phyloP scores from a whole-genome alignment of 2,888 invertebrate genomes.

The Didymodactylos carnosus region DNA sequence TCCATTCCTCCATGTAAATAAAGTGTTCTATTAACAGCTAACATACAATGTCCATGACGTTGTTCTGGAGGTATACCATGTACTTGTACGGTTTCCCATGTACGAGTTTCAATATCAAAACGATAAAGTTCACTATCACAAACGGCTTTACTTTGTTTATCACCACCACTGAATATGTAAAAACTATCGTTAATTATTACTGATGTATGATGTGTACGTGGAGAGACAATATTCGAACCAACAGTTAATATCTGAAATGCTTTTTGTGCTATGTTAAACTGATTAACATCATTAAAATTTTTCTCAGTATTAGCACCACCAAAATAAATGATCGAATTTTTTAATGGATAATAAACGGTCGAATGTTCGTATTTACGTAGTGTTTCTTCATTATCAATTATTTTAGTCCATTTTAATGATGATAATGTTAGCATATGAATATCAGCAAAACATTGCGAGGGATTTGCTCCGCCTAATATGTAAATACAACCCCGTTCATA shows the following conservation, averaged over 20 bases:
- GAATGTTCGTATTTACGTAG: constrained; percentile 27
- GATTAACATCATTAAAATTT: constrained; percentile 29
- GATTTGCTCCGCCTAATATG: constrained; percentile 34
- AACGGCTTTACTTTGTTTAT: constrained; percentile 27
- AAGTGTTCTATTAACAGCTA: constrained; percentile 22
- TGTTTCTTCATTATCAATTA: constrained; percentile 17
- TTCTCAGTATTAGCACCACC: constrained; percentile 30
- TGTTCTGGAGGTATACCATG: constrained; percentile 28
- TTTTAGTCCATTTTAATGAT: constrained; percentile 25
- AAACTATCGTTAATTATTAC: constrained; percentile 22
- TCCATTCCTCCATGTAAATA: constrained; percentile 32
- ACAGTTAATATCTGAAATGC: constrained; percentile 21
- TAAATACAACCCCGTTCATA: constrained; percentile 25
- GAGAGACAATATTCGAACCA: constrained; percentile 21
- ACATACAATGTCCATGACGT: constrained; percentile 31
- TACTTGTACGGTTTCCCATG: constrained; percentile 24
- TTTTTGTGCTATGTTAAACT: constrained; percentile 21
- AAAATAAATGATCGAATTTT: constrained; percentile 27
- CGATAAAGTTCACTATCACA: constrained; percentile 22
- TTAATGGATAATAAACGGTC: constrained; percentile 21
- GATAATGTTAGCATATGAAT: constrained; percentile 18
- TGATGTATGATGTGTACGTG: constrained; percentile 27
- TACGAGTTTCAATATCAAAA: constrained; percentile 15
- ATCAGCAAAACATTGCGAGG: constrained; percentile 29
- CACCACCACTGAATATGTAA: constrained; percentile 31